These are phyloP conservation scores for Zoanthus sociatus DNA, from an alignment of 92 coral and sea anemone genomes.

Conservation along the genomic window DNA sequence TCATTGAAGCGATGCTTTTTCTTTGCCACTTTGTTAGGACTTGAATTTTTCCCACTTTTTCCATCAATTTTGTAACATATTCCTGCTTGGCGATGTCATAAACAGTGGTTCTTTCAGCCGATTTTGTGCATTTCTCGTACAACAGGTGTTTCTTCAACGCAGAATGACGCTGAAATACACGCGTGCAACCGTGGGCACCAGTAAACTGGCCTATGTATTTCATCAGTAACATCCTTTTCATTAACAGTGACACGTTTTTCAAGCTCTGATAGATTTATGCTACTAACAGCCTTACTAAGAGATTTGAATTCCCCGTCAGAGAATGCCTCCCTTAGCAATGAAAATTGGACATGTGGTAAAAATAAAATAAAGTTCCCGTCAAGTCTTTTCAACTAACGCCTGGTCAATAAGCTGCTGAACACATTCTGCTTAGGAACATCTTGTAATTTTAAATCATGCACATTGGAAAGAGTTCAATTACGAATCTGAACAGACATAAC, in stretches of 20 bases:
- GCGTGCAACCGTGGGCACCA: slow-evolving; percentile 53
- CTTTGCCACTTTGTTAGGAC: neutral
- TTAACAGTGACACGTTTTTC: neutral
- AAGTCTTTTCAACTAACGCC: neutral
- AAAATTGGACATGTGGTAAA: neutral
- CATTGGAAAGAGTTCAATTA: neutral
- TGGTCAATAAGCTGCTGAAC: neutral
- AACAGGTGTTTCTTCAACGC: slow-evolving; percentile 40
- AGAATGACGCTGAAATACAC: slow-evolving; percentile 37
- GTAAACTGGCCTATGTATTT: slow-evolving; percentile 16
- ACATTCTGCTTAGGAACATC: neutral
- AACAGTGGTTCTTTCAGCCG: slow-evolving; percentile 36
- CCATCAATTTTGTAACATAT: slow-evolving; percentile 24
- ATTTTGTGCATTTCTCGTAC: slow-evolving; percentile 43
- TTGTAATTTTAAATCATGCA: neutral
- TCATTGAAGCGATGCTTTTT: slow-evolving; percentile 7
- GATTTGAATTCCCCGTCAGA: slow-evolving; percentile 38
- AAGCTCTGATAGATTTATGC: neutral
- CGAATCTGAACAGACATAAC: neutral
- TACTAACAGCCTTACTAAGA: neutral
- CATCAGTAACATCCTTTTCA: neutral
- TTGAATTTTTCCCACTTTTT: slow-evolving; percentile 37
- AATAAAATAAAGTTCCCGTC: neutral
- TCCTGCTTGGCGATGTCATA: slow-evolving; percentile 20
- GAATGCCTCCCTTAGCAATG: slow-evolving; percentile 26